phyloP scores from a whole-genome alignment of 2,797 vertebrate genomes.

The Picus viridis region DNA sequence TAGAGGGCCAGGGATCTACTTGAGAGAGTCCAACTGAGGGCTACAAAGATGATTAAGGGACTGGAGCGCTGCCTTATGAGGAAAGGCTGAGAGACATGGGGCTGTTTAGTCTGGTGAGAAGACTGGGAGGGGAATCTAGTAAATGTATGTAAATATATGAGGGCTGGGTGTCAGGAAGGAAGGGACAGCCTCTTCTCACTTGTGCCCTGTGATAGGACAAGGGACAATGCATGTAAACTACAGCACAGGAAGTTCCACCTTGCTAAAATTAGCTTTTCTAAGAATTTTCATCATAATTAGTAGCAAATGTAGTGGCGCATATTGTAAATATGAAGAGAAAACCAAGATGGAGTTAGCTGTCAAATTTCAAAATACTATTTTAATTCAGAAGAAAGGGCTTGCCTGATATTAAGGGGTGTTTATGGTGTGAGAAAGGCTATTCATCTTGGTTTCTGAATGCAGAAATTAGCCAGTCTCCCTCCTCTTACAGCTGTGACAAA shows the following conservation, averaged over 20 bases:
- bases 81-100: too few species aligned
- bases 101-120: too few species aligned
- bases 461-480: conserved; percentile 32
- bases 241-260: not conserved
- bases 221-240: too few species aligned
- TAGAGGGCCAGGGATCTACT: too few species aligned
- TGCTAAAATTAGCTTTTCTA: not conserved
- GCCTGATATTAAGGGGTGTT: not conserved
- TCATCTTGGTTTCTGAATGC: conserved; percentile 22
- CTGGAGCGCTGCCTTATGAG: too few species aligned
- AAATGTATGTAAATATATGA: too few species aligned
- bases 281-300: not conserved
- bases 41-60: too few species aligned
- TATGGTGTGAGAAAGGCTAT: not conserved
- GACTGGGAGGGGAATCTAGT: too few species aligned
- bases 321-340: not conserved
- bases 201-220: too few species aligned
- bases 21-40: too few species aligned
- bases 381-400: conserved; percentile 1
- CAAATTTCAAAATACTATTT: conserved; percentile 16
- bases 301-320: not conserved
- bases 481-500: conserved; percentile 54
- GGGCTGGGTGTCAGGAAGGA: too few species aligned
- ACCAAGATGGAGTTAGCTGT: not conserved
- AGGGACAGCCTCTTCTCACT: too few species aligned